A percentile compares a stretch with the other conserved stretches of the same genome.
Conservation (phyloP, 1,140 invertebrate species). For the Babylonia areolata region DNA sequence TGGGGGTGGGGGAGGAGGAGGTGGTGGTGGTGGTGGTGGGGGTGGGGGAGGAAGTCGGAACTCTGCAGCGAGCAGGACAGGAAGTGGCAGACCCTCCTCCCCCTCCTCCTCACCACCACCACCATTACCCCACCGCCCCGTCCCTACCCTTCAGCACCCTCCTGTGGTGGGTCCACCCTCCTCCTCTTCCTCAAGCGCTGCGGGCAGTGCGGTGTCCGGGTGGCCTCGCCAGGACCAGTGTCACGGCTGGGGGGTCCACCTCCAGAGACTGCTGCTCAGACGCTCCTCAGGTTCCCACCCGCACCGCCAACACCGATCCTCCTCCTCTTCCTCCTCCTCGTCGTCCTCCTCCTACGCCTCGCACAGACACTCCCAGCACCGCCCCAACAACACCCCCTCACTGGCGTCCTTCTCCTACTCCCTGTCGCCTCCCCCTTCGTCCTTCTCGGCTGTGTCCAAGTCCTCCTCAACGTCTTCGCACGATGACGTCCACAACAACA, state of each 20-base stretch:
- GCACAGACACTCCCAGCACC: constrained; percentile 8
- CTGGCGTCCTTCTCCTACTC: constrained; percentile 28
- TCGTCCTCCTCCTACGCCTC: neutral
- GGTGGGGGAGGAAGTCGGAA: neutral
- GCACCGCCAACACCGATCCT: constrained; percentile 19
- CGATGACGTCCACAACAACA: neutral
- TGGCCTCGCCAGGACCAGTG: neutral
- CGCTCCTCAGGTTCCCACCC: constrained; percentile 23
- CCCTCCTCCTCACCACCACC: neutral
- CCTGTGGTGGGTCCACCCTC: neutral
- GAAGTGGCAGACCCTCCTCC: neutral
- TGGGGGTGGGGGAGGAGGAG: neutral
- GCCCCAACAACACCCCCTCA: constrained; percentile 22
- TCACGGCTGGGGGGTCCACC: constrained; percentile 16
- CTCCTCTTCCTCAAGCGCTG: neutral
- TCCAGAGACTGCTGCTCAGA: constrained; percentile 10
- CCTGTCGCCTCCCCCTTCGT: constrained; percentile 22
- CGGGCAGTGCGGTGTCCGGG: neutral
- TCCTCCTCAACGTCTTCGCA: constrained; percentile 6
- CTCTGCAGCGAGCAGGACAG: neutral
- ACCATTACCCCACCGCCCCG: neutral
- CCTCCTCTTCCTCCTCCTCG: neutral
- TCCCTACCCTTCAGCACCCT: neutral
- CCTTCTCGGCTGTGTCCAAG: neutral
- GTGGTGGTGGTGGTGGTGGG: neutral